Evolutionary conservation across 2,113 vertebrate species (phyloP).

Genomic region (Aptenodytes patagonicus): DNA sequence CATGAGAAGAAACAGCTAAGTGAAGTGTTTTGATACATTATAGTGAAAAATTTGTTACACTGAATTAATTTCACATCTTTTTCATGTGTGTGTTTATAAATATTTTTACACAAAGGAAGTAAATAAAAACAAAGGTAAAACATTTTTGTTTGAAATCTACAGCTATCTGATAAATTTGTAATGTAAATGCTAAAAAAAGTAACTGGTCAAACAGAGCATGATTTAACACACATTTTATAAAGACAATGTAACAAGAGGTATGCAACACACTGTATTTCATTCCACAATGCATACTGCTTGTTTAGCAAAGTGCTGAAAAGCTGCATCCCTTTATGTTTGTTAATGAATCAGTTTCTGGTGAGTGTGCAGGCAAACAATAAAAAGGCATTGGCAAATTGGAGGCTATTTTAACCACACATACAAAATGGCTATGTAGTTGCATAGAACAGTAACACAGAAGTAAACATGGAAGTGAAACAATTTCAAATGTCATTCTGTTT

Average conservation of each 20-base stretch:
- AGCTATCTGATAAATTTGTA: background rate
- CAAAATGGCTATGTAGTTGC: constrained; percentile 1
- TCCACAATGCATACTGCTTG: background rate
- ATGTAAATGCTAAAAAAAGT: background rate
- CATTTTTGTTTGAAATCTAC: background rate
- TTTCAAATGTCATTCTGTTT: background rate
- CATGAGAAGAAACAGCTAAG: background rate
- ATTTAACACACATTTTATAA: background rate
- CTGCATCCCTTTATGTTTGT: constrained; percentile 13
- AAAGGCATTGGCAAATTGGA: constrained; percentile 55
- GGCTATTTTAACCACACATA: constrained; percentile 5
- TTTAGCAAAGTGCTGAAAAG: constrained; percentile 35
- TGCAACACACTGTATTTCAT: background rate
- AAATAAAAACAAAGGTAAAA: constrained; percentile 16
- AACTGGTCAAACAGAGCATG: background rate
- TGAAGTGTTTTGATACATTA: background rate
- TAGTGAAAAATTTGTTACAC: background rate
- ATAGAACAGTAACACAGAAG: constrained; percentile 1
- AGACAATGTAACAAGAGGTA: constrained; percentile 3
- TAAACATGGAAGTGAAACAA: constrained; percentile 37
- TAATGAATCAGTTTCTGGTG: background rate
- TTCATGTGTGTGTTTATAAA: constrained; percentile 9
- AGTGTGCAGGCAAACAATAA: constrained; percentile 40
- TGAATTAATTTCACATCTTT: background rate
- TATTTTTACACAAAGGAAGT: constrained; percentile 7